Conservation (phyloP, 2,888 invertebrate species). For the Sphaeridia pumilis region DNA sequence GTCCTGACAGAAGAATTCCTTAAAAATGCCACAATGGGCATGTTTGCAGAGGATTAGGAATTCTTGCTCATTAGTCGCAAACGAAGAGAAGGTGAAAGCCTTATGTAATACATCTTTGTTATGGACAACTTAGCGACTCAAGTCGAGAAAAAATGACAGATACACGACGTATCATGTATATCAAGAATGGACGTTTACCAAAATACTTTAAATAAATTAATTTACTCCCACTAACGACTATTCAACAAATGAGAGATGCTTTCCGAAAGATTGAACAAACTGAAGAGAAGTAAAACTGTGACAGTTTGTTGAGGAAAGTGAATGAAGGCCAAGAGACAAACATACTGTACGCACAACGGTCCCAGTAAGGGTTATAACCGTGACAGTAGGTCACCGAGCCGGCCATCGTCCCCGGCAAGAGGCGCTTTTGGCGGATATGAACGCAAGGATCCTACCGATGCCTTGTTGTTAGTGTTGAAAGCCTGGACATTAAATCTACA, state of each 20-base stretch:
- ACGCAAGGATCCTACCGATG: no score
- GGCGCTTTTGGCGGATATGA: no score
- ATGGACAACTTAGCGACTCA: background rate
- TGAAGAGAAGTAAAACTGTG: background rate
- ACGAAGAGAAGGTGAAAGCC: background rate
- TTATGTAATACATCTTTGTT: background rate
- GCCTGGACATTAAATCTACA: no score
- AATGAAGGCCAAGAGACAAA: background rate
- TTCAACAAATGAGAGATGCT: background rate
- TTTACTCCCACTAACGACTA: background rate
- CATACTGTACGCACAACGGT: background rate
- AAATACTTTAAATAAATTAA: background rate
- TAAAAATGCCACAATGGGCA: background rate
- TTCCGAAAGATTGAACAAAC: background rate
- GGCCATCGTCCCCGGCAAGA: no score
- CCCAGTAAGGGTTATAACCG: no score
- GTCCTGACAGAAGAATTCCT: background rate
- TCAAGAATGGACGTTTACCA: background rate
- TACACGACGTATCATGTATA: background rate
- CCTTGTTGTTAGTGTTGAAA: no score
- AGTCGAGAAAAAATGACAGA: background rate
- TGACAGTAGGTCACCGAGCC: no score
- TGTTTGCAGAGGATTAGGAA: background rate
- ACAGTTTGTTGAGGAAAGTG: background rate
- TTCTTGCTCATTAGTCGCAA: background rate